phyloP scores from a whole-genome alignment of 2,888 invertebrate species.

The Dasysyrphus tricinctus region DNA sequence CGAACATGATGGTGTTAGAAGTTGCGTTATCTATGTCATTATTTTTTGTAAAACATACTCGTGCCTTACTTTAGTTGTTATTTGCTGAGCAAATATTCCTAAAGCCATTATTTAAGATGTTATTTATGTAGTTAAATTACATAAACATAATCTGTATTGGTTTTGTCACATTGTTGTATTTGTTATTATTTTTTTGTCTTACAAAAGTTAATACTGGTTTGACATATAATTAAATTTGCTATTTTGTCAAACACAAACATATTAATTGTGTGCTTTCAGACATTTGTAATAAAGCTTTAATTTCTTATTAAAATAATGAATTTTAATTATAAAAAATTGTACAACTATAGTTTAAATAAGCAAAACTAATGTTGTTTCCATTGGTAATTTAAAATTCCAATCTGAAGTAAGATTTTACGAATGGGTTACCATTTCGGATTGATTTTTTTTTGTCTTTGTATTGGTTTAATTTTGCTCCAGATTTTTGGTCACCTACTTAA shows the following conservation, averaged over 20 bases:
- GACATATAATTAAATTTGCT: neutral
- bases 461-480: too few species aligned
- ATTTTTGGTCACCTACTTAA: too few species aligned
- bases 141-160: neutral
- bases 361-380: neutral
- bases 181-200: neutral
- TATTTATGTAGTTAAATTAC: neutral
- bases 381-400: neutral
- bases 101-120: neutral
- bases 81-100: neutral
- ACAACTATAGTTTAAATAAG: neutral
- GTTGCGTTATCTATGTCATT: neutral
- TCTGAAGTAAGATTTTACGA: neutral
- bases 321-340: neutral
- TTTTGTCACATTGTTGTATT: neutral
- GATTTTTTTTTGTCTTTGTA: neutral
- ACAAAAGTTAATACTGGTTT: neutral
- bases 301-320: neutral
- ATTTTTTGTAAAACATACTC: neutral
- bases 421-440: too few species aligned
- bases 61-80: neutral
- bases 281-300: neutral
- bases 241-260: neutral
- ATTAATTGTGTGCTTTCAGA: neutral
- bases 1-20: conserved; percentile 53